These are phyloP conservation scores for Picus viridis DNA, from an alignment of 2,797 vertebrate species.

Conservation along the genomic window DNA sequence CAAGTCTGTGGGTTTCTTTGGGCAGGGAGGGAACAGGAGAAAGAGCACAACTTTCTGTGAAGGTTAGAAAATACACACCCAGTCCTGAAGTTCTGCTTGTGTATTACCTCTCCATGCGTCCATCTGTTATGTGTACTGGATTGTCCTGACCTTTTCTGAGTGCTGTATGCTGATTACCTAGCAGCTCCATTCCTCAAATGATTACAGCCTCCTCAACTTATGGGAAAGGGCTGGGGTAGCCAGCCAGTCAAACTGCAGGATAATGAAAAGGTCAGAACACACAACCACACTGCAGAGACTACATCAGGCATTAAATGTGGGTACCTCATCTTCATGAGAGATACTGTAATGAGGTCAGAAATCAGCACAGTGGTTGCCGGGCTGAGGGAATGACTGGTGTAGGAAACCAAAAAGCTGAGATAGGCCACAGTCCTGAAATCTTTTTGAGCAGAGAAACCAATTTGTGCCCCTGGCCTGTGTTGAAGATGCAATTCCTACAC, in stretches of 20 bases:
- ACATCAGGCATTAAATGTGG: not conserved
- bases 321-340: not conserved
- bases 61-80: not conserved
- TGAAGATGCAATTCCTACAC: not conserved
- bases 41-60: not conserved
- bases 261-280: constrained; percentile 61
- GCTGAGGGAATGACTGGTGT: not conserved
- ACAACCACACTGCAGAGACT: constrained; percentile 9
- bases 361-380: not conserved
- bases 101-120: not conserved
- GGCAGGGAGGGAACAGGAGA: not conserved
- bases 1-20: not conserved
- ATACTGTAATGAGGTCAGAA: constrained; percentile 5
- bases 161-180: constrained; percentile 32
- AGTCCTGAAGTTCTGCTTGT: not conserved
- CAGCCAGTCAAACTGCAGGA: constrained; percentile 29
- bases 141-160: constrained; percentile 49
- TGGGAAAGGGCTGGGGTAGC: not conserved
- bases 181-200: not conserved
- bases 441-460: not conserved
- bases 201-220: not conserved
- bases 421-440: not conserved
- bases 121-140: not conserved
- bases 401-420: not conserved
- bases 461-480: not conserved